These are phyloP conservation scores for Drosophila ananassae DNA, from an alignment of 1,140 invertebrate genomes.

Conservation along the genomic window DNA sequence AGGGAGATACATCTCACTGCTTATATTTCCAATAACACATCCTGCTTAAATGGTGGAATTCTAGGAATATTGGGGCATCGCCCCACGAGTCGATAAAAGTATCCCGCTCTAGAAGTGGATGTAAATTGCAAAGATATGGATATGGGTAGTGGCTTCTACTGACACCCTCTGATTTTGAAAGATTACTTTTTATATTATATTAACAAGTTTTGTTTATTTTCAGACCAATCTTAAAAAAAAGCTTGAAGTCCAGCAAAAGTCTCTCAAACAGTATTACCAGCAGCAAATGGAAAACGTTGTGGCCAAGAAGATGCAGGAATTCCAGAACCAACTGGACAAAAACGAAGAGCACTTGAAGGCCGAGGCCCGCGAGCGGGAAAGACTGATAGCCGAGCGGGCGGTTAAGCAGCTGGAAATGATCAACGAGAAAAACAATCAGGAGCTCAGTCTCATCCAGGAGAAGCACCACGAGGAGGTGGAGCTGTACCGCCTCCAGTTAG, in stretches of 20 bases:
- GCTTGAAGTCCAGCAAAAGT: slow-evolving; percentile 87
- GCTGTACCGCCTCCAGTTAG: slow-evolving; percentile 87
- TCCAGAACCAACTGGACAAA: slow-evolving; percentile 89
- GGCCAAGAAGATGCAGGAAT: slow-evolving; percentile 90
- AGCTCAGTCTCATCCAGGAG: slow-evolving; percentile 90
- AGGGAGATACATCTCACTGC: no score
- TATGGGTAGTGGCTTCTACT: not conserved
- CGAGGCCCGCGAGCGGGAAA: slow-evolving; percentile 88
- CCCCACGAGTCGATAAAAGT: no score
- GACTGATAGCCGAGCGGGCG: slow-evolving; percentile 88
- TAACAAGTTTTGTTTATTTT: not conserved
- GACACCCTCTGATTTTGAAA: not conserved
- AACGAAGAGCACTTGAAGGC: slow-evolving; percentile 87
- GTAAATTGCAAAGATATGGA: not conserved
- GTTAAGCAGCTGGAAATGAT: slow-evolving; percentile 89
- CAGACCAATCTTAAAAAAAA: slow-evolving; percentile 84
- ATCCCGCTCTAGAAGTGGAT: no score
- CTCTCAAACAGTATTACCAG: slow-evolving; percentile 90
- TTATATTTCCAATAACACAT: no score
- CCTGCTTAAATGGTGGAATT: no score
- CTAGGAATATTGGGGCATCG: no score
- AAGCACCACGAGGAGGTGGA: slow-evolving; percentile 91
- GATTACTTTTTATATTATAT: no score
- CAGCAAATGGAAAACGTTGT: slow-evolving; percentile 91
- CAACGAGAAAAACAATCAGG: slow-evolving; percentile 90